Evolutionary conservation across 2,888 invertebrate genomes (phyloP), one percentile per base, ranked within the genome.

Genomic region (Elegia similella): DNA sequence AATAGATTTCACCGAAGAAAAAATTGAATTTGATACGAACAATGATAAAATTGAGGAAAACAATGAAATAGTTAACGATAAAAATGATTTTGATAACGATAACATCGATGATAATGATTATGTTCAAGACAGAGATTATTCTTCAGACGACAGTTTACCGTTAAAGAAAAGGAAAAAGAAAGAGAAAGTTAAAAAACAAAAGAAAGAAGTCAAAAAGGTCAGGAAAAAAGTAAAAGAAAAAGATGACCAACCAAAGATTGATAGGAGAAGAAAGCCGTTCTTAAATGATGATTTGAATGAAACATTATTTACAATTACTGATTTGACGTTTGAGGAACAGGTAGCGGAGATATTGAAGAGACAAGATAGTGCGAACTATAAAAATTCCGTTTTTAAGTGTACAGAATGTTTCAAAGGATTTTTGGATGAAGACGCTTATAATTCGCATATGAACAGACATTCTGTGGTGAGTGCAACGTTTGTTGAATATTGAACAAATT

Each of bases 391-490:
- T 0, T 90, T 73, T 55, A 88, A 88, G 52, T 91, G 90, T 53
- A 78, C 75, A 0, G 80, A 74, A 10, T 91, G 90, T 55, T 91
- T 69, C 10, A 88, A 88, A 62, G 89, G 89, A 0, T 90, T 89
- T 59, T 59, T 87, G 10, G 89, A 88, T 6, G 79, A 84, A 38
- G 87, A 84, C 0, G 85, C 88, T 0, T 91, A 84, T 32, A 83
- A 80, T 12, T 76, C 80, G 0, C 90, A 90, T 44, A 75, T 87
- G 66, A 69, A 73, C 0, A 70, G 86, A 7, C 90, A 91, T 66
- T 86, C 85, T 0, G 63, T 77, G 63, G 88, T 88, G 47, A 84
- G 85, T 84, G 50, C 50, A 15, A 52, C 48, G 52, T 7, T 16
- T 38, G 12, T 58, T 30, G 32, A 23, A 23, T 23, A 23, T 23